Percentiles rank a stretch among this genome's conserved stretches.
phyloP scores from a whole-genome alignment of 2,797 vertebrate genomes.

The Mormyrops boulengeri region DNA sequence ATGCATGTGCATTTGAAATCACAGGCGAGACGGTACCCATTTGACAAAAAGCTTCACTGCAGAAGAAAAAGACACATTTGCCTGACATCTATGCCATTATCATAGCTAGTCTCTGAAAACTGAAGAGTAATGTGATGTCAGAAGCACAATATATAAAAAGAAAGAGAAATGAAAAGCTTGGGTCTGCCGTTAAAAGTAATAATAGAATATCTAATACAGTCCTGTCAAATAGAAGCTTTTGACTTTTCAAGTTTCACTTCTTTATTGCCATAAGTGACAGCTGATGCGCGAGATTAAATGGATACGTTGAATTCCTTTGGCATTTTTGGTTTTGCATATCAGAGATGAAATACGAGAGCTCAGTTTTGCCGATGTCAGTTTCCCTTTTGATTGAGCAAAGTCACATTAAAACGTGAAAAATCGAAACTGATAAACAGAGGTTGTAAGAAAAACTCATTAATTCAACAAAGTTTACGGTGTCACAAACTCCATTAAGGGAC shows the following conservation, averaged over 20 bases:
- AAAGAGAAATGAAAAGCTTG: not conserved
- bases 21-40: not conserved
- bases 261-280: slow-evolving; percentile 17
- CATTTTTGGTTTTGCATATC: slow-evolving; percentile 11
- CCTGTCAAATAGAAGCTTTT: slow-evolving; percentile 6
- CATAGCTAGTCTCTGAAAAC: not conserved
- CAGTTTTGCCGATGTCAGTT: not conserved
- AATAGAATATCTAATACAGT: slow-evolving; percentile 15
- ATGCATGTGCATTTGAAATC: not conserved
- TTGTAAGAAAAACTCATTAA: slow-evolving; percentile 8
- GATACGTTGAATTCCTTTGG: slow-evolving; percentile 17
- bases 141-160: not conserved
- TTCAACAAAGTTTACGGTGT: slow-evolving; percentile 19
- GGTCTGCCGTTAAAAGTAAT: not conserved
- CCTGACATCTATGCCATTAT: not conserved
- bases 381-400: slow-evolving; percentile 25
- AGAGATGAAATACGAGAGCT: slow-evolving; percentile 21
- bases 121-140: not conserved
- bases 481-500: slow-evolving; percentile 18
- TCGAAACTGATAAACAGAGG: slow-evolving; percentile 22
- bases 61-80: not conserved
- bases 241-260: slow-evolving; percentile 5
- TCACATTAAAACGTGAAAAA: slow-evolving; percentile 22
- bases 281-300: slow-evolving; percentile 15
- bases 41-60: not conserved